Conservation (phyloP, 1,140 invertebrate species). For the Bombus superbus region DNA sequence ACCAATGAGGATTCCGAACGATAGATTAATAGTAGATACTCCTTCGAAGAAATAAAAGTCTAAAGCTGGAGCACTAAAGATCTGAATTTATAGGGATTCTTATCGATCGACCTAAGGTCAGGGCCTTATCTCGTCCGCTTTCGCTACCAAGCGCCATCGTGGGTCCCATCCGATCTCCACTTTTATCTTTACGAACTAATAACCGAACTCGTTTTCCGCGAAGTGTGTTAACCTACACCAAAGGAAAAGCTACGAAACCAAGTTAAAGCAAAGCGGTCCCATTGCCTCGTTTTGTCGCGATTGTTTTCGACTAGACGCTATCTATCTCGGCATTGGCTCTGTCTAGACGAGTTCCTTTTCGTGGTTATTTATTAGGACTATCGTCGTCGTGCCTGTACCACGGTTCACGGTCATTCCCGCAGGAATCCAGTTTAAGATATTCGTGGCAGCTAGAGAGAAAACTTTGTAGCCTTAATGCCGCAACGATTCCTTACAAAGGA, state of each 20-base stretch:
- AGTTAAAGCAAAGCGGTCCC: conserved; percentile 1
- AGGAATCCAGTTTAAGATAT: background rate
- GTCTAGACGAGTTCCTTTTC: background rate
- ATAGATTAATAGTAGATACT: conserved; percentile 1
- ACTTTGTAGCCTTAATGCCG: no score
- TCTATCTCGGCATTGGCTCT: conserved; percentile 49
- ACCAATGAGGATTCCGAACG: conserved; percentile 33
- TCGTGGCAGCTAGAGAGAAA: background rate
- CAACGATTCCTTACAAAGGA: background rate
- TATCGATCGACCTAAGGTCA: conserved; percentile 51
- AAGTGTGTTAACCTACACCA: background rate
- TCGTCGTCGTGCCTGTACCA: conserved; percentile 26
- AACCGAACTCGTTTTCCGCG: conserved; percentile 48
- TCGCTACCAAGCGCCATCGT: conserved; percentile 38
- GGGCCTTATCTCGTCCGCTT: conserved; percentile 55
- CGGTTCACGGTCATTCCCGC: conserved; percentile 12
- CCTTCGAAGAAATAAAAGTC: conserved; percentile 27
- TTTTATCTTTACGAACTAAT: conserved; percentile 62
- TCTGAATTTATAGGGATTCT: conserved; percentile 59
- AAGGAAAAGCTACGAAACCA: background rate
- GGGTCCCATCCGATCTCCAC: background rate
- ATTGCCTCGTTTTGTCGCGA: conserved; percentile 49
- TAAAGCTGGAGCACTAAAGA: conserved; percentile 48
- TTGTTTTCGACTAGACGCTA: conserved; percentile 69
- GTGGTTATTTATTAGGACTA: conserved; percentile 53